Evolutionary conservation across 2,888 invertebrate species (phyloP).

Genomic region (Notodonta ziczac): DNA sequence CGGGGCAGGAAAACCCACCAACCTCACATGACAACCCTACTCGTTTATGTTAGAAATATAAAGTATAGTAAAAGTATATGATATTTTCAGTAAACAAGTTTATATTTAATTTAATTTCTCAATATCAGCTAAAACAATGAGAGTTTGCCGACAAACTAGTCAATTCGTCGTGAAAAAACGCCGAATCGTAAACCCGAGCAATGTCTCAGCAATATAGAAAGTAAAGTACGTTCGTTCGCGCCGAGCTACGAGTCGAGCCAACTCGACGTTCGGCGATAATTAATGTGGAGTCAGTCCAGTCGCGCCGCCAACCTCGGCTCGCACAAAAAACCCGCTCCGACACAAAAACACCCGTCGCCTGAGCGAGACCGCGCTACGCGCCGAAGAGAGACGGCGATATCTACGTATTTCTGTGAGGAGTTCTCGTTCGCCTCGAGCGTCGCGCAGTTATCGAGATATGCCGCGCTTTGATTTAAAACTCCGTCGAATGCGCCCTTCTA

Average conservation of each 20-base stretch:
- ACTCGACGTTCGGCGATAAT: slow-evolving; percentile 69
- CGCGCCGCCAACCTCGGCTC: slow-evolving; percentile 71
- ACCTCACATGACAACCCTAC: slow-evolving; percentile 32
- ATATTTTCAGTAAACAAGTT: too few species aligned
- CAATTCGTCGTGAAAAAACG: slow-evolving; percentile 41
- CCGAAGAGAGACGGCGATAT: slow-evolving; percentile 60
- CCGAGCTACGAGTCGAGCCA: slow-evolving; percentile 59
- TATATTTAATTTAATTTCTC: too few species aligned
- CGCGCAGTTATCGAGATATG: slow-evolving; percentile 77
- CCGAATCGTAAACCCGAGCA: slow-evolving; percentile 50
- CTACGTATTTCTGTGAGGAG: slow-evolving; percentile 80
- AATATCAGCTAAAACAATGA: too few species aligned
- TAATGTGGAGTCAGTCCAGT: slow-evolving; percentile 77
- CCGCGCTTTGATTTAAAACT: slow-evolving; percentile 83
- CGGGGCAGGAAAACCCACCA: slow-evolving; percentile 48
- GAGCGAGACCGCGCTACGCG: slow-evolving; percentile 63
- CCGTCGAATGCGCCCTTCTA: slow-evolving; percentile 82
- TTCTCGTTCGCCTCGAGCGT: slow-evolving; percentile 78
- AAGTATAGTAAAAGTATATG: too few species aligned
- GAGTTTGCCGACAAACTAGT: not conserved
- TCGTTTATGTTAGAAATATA: slow-evolving; percentile 15
- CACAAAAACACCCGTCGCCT: slow-evolving; percentile 80
- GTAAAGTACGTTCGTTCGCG: slow-evolving; percentile 77
- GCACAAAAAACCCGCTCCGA: slow-evolving; percentile 82
- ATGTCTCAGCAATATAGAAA: slow-evolving; percentile 74